Conservation (phyloP, 2,113 vertebrate species). For the Cottus gobio region DNA sequence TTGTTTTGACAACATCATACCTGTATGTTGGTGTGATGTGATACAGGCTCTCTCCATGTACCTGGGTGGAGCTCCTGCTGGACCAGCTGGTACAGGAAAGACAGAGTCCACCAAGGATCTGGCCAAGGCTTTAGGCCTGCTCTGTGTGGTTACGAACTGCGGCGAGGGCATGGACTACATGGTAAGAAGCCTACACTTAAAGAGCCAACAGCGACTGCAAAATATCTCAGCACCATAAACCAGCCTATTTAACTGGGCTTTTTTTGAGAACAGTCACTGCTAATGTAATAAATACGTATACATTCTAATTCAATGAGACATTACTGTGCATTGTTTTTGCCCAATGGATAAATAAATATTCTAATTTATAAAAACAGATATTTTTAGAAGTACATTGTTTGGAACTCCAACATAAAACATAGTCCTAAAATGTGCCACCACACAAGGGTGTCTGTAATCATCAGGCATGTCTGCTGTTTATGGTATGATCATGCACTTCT, state of each 20-base stretch:
- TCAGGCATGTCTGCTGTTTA: background rate
- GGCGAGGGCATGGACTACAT: slow-evolving; percentile 98
- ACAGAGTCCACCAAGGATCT: slow-evolving; percentile 98
- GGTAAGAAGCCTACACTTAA: slow-evolving; percentile 77
- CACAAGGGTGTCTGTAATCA: background rate
- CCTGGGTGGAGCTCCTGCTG: slow-evolving; percentile 94
- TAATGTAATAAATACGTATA: too few relatives aligned
- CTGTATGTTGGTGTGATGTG: slow-evolving; percentile 7
- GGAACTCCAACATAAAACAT: background rate
- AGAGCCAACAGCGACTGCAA: background rate
- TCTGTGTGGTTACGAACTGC: slow-evolving; percentile 98
- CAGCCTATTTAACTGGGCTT: background rate
- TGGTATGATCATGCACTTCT: background rate
- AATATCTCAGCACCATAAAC: background rate
- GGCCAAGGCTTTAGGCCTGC: slow-evolving; percentile 94
- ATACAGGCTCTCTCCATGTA: slow-evolving; percentile 95
- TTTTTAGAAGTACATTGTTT: background rate
- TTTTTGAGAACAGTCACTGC: background rate
- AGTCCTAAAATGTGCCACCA: background rate
- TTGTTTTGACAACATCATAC: background rate
- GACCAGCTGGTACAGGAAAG: slow-evolving; percentile 97
- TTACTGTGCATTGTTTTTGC: too few relatives aligned
- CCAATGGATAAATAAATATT: background rate
- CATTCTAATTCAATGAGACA: too few relatives aligned
- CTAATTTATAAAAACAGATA: too few relatives aligned